phyloP scores from a whole-genome alignment of 1,140 invertebrate species.

The Leptonema lineaticorne region DNA sequence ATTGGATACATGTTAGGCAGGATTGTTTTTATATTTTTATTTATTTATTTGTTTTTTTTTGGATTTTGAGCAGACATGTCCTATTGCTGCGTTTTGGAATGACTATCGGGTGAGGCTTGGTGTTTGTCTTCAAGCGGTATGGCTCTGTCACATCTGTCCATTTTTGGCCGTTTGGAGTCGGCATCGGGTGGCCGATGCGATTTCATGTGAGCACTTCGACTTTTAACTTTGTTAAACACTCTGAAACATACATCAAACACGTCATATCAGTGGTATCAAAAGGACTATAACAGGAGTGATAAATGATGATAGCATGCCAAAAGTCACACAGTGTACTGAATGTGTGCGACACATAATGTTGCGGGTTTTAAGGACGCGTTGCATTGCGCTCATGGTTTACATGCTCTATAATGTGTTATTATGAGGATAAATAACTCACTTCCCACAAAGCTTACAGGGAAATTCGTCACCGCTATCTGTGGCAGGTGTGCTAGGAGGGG shows the following conservation, averaged over 20 bases:
- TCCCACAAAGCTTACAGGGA: constrained; percentile 96
- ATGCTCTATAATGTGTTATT: too few relatives aligned
- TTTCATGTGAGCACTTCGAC: constrained; percentile 97
- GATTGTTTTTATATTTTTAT: constrained; percentile 12
- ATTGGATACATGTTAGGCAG: constrained; percentile 37
- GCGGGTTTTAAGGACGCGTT: too few relatives aligned
- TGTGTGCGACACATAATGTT: neutral
- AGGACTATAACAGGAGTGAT: constrained; percentile 46
- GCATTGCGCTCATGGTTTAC: too few relatives aligned
- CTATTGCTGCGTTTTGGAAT: constrained; percentile 47
- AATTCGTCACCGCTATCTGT: constrained; percentile 61
- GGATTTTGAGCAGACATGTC: constrained; percentile 39
- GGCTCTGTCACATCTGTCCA: constrained; percentile 59
- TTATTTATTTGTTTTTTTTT: too few relatives aligned
- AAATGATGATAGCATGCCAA: neutral
- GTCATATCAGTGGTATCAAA: constrained; percentile 43
- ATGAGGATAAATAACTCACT: constrained; percentile 75
- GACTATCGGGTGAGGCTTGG: constrained; percentile 50
- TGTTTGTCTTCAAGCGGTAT: constrained; percentile 51
- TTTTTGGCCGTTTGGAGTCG: constrained; percentile 58
- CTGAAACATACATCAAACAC: constrained; percentile 63
- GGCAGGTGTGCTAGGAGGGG: constrained; percentile 47
- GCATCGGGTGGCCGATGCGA: constrained; percentile 83
- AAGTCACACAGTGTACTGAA: neutral
- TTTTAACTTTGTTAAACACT: constrained; percentile 97